phyloP scores from a whole-genome alignment of 2,113 vertebrate genomes.

The Aegotheles bennettii region DNA sequence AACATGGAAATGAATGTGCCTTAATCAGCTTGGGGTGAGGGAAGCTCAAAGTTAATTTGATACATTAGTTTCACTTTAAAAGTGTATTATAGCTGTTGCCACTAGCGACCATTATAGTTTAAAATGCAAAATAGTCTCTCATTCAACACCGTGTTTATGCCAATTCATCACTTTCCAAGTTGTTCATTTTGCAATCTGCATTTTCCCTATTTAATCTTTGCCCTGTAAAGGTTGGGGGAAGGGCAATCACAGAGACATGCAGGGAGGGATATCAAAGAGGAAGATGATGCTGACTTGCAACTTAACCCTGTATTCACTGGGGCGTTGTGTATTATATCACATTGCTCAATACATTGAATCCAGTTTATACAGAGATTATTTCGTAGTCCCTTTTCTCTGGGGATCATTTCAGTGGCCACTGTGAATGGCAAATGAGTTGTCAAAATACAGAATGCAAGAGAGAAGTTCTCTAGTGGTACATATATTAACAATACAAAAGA shows the following conservation, averaged over 20 bases:
- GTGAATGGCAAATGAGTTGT: not conserved
- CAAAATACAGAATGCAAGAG: not conserved
- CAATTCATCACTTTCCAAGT: slow-evolving; percentile 8
- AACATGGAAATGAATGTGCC: slow-evolving; percentile 57
- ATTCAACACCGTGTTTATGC: not conserved
- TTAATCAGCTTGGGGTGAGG: slow-evolving; percentile 53
- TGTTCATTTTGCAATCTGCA: not conserved
- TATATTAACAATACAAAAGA: not conserved
- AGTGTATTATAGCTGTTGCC: not conserved
- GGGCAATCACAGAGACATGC: not conserved
- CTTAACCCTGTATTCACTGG: slow-evolving; percentile 21
- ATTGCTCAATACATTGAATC: not conserved
- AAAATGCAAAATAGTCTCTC: not conserved
- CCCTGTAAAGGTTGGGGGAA: not conserved
- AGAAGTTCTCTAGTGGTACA: not conserved
- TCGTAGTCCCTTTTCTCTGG: not conserved
- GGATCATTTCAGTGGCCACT: not conserved
- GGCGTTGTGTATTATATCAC: not conserved
- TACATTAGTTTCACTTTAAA: slow-evolving; percentile 28
- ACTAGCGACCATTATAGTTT: not conserved
- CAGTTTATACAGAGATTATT: not conserved
- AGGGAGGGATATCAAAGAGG: not conserved
- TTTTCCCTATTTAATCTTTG: slow-evolving; percentile 22
- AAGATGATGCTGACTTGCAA: slow-evolving; percentile 26
- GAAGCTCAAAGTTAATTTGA: slow-evolving; percentile 58